Conservation (phyloP, 1,140 invertebrate species). For the Melanaphis sacchari region DNA sequence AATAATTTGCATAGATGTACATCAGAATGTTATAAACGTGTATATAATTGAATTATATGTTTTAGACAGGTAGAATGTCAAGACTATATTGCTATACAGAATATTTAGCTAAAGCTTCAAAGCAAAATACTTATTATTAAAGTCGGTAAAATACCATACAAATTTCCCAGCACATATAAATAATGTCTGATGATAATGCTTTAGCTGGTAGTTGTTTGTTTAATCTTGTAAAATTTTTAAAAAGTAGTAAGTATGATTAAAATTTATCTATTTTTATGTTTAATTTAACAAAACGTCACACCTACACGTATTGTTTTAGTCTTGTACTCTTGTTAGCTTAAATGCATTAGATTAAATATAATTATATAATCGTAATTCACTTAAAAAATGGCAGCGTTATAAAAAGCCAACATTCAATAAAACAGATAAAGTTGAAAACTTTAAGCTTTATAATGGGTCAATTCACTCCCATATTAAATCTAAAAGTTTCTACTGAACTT, state of each 20-base stretch:
- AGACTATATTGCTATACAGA: neutral
- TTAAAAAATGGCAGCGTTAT: neutral
- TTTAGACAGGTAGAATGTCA: neutral
- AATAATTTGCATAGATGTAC: neutral
- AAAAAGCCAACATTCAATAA: neutral
- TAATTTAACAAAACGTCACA: neutral
- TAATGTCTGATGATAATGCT: neutral
- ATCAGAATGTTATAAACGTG: neutral
- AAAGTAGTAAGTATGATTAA: too few relatives aligned
- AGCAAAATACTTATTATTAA: neutral
- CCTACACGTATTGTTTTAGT: too few relatives aligned
- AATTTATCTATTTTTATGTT: neutral
- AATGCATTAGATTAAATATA: too few relatives aligned
- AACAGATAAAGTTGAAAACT: neutral
- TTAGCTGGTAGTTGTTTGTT: neutral
- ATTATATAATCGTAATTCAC: neutral
- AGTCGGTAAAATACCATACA: neutral
- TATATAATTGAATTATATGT: neutral
- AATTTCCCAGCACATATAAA: neutral
- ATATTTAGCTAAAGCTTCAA: neutral
- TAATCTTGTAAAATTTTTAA: neutral
- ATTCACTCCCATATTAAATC: too few relatives aligned
- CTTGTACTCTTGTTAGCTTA: too few relatives aligned
- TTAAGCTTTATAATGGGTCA: neutral
- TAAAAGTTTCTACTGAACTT: too few relatives aligned